Evolutionary conservation across 37 sponge, comb jelly and placozoan species (phyloP), one percentile per base, ranked within the genome.

Genomic region (Beroe forskalii): DNA sequence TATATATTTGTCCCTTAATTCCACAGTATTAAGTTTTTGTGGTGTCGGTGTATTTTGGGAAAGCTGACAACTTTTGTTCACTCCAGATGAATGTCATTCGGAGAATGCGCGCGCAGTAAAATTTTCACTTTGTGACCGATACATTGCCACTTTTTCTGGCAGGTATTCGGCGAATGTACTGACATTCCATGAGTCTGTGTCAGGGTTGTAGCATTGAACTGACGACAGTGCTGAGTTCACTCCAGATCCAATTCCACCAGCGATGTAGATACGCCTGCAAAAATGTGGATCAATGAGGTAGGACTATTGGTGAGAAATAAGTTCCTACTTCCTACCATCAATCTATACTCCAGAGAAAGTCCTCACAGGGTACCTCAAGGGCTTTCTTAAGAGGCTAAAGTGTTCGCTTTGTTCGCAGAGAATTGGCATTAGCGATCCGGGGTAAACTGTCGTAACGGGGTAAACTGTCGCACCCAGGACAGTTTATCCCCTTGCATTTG

Each of bases 251-350:
- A 80, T 80, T 20, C 86, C 86, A 42, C 86, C 86, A 17, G 86
- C 86, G 14, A 80, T 44, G 86, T 42, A 80, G 55, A 80, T 80
- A 1, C 86, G 44, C 86, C 86, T 80, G 86, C 19, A 36, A 64
- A 27, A 19, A n/a, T n/a, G n/a, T n/a, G n/a, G n/a, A n/a, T n/a
- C n/a, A n/a, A n/a, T n/a, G n/a, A n/a, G n/a, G n/a, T n/a, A n/a
- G n/a, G n/a, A n/a, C n/a, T n/a, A n/a, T n/a, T n/a, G n/a, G n/a
- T n/a, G n/a, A n/a, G n/a, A n/a, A n/a, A n/a, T n/a, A n/a, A n/a
- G n/a, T n/a, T n/a, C n/a, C n/a, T n/a, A n/a, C n/a, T n/a, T n/a
- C n/a, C n/a, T n/a, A n/a, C n/a, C n/a, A n/a, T n/a, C n/a, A n/a
- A n/a, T n/a, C n/a, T n/a, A n/a, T n/a, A n/a, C n/a, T n/a, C n/a